Evolutionary conservation across 2,113 vertebrate genomes (phyloP).

Genomic region (Seriola rivoliana): DNA sequence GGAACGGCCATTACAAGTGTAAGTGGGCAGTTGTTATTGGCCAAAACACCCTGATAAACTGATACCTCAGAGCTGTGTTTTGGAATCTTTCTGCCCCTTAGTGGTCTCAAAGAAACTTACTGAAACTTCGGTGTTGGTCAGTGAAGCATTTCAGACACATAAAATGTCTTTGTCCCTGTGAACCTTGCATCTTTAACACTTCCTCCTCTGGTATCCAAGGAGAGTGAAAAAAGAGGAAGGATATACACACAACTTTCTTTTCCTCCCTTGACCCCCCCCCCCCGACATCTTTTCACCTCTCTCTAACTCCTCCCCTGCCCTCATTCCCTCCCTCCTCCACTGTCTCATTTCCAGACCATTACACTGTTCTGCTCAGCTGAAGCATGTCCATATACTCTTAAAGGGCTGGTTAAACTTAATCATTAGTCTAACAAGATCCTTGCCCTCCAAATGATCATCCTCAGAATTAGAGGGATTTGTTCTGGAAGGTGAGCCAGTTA

Average conservation of each 20-base stretch:
- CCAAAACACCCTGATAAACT: too few relatives aligned
- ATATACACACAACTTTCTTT: not conserved
- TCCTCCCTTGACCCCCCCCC: not conserved
- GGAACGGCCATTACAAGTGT: not conserved
- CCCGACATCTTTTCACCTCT: slow-evolving; percentile 55
- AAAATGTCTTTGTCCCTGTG: not conserved
- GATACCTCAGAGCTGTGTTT: not conserved
- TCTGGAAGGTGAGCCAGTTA: slow-evolving; percentile 95
- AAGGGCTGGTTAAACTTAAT: slow-evolving; percentile 98
- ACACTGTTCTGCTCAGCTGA: slow-evolving; percentile 93
- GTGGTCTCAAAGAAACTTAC: not conserved
- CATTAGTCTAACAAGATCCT: slow-evolving; percentile 97
- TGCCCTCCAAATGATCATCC: slow-evolving; percentile 94
- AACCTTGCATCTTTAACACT: not conserved
- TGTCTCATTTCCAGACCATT: slow-evolving; percentile 94
- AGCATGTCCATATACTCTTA: slow-evolving; percentile 97
- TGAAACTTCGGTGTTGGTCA: not conserved
- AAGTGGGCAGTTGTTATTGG: too few relatives aligned
- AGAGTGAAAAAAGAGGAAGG: not conserved
- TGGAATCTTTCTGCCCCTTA: not conserved
- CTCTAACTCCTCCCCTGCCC: slow-evolving; percentile 83
- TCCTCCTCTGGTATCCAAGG: not conserved
- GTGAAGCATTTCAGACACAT: not conserved
- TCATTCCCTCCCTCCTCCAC: not conserved
- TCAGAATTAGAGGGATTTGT: slow-evolving; percentile 94